Evolutionary conservation across 2,888 invertebrate species (phyloP).

Genomic region (Alviniconcha strummeri): DNA sequence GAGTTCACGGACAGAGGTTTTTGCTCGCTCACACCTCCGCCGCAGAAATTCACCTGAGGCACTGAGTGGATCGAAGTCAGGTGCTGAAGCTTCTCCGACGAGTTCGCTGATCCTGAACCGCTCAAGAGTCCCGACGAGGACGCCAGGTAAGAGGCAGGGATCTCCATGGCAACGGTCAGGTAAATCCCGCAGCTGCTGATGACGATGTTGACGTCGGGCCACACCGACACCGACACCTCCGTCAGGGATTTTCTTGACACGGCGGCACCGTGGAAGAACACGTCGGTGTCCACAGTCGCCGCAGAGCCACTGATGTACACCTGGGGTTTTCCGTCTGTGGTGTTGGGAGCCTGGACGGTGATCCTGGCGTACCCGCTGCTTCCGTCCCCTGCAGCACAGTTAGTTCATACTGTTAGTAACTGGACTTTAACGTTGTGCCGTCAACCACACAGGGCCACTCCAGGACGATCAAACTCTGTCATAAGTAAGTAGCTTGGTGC

Average conservation of each 20-base stretch:
- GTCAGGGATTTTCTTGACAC: slow-evolving; percentile 42
- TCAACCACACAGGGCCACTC: no score
- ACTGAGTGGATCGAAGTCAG: slow-evolving; percentile 34
- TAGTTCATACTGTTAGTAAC: no score
- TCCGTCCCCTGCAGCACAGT: slow-evolving; percentile 39
- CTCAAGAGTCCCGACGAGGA: slow-evolving; percentile 49
- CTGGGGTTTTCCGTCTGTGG: slow-evolving; percentile 38
- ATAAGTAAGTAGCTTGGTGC: no score
- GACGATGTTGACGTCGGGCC: slow-evolving; percentile 37
- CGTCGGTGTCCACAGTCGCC: slow-evolving; percentile 43
- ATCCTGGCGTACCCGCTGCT: slow-evolving; percentile 47
- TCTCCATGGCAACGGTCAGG: slow-evolving; percentile 40
- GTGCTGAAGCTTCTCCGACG: slow-evolving; percentile 39
- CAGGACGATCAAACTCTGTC: no score
- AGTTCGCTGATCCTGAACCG: slow-evolving; percentile 39
- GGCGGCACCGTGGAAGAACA: slow-evolving; percentile 50
- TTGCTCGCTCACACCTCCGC: slow-evolving; percentile 26
- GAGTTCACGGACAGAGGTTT: slow-evolving; percentile 30
- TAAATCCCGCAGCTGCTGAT: slow-evolving; percentile 47
- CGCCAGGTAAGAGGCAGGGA: slow-evolving; percentile 35
- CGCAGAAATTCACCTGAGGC: slow-evolving; percentile 43
- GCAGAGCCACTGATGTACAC: slow-evolving; percentile 45
- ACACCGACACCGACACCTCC: slow-evolving; percentile 44
- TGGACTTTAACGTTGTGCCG: no score
- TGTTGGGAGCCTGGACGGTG: slow-evolving; percentile 44